A percentile compares a stretch with the other conserved stretches of the same genome.
Evolutionary conservation across 2,797 vertebrate genomes (phyloP).

Genomic region (Cryptoprocta ferox): DNA sequence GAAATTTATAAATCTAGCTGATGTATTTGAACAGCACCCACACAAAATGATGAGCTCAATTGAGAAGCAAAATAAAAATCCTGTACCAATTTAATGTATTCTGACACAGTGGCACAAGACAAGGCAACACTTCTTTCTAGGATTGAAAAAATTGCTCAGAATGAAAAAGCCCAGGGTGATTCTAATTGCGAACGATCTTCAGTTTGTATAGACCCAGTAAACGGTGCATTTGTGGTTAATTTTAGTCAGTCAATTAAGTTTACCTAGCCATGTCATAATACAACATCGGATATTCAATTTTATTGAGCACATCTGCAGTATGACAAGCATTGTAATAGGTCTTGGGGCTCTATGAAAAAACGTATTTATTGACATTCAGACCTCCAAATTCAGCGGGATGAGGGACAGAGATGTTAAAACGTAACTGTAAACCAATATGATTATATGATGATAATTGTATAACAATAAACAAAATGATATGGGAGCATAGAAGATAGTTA

Average conservation of each 20-base stretch:
- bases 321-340: not conserved
- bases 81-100: constrained; percentile 31
- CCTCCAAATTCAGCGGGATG: not conserved
- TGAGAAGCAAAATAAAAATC: constrained; percentile 42
- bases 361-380: not conserved
- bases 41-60: constrained; percentile 46
- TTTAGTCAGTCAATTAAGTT: constrained; percentile 55
- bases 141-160: constrained; percentile 34
- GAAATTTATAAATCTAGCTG: constrained; percentile 35
- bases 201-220: constrained; percentile 28
- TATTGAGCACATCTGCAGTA: not conserved
- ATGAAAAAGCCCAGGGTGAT: constrained; percentile 5
- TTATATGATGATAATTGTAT: not conserved
- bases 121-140: constrained; percentile 45
- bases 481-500: not conserved
- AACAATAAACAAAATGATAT: not conserved
- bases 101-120: not conserved
- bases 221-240: constrained; percentile 1
- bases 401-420: not conserved
- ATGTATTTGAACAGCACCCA: not conserved
- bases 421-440: not conserved
- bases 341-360: constrained; percentile 3
- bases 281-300: constrained; percentile 3
- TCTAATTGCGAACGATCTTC: constrained; percentile 46
- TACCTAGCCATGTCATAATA: constrained; percentile 30